Evolutionary conservation across 2,888 invertebrate genomes (phyloP), one percentile per base, ranked within the genome.

Genomic region (Seira sanloemensis): DNA sequence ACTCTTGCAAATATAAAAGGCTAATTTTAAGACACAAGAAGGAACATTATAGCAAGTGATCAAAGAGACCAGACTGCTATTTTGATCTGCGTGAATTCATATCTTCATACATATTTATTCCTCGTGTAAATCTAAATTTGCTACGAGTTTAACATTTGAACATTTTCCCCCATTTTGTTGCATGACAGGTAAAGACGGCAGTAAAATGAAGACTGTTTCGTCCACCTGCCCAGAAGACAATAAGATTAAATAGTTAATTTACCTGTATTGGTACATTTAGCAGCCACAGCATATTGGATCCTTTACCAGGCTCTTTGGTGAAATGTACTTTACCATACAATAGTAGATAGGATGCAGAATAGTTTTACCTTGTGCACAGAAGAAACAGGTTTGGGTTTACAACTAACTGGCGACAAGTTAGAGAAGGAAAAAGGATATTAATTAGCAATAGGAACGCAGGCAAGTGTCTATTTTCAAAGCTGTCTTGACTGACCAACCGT

Each of bases 161-260:
- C n/a, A n/a, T n/a, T n/a, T n/a, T n/a, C n/a, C n/a, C n/a, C n/a
- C n/a, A 50, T 50, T 50, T 50, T 50, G 50, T 50, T 50, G 50
- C 50, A 18, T 50, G 50, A 50, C 50, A 50, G 2, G 50, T 50
- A 50, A 7, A 50, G n/a, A 18, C n/a, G 16, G 50, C 50, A 50
- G n/a, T 50, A 50, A 50, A 50, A 7, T 50, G 50, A 18, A 50
- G 12, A 50, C 16, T 50, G 50, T 50, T 50, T 12, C 50, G 21
- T 73, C 23, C 72, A 73, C 72, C 72, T 73, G 72, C 58, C 19
- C 72, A 58, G 12, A 12, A 46, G 68, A 24, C 50, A 50, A 21
- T n/a, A 74, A 23, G 74, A 74, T 74, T 65, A 65, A 72, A 58
- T 72, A 66, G 72, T 78, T 78, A 78, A 78, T 78, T 78, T 78